Evolutionary conservation across 2,797 vertebrate species (phyloP).

Genomic region (Onychomys torridus): DNA sequence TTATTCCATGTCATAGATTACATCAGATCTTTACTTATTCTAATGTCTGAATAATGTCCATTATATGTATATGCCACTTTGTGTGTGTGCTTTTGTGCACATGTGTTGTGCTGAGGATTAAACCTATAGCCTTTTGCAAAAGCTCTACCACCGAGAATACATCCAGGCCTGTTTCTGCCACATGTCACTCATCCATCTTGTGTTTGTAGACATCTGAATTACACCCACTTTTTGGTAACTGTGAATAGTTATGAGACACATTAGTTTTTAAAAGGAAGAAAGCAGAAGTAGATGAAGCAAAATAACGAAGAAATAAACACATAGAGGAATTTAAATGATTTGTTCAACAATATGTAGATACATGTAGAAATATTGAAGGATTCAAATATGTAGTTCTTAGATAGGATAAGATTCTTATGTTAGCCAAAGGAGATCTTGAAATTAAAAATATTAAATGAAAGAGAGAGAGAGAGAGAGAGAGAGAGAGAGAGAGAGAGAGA

Average conservation of each 20-base stretch:
- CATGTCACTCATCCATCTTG: not conserved
- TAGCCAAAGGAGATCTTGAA: not conserved
- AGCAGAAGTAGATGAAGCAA: constrained; percentile 20
- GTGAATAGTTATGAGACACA: not conserved
- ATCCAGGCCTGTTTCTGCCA: not conserved
- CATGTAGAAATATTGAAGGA: not conserved
- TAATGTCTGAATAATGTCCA: not conserved
- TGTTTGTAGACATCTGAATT: not conserved
- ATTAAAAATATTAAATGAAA: constrained; percentile 15
- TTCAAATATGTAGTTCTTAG: not conserved
- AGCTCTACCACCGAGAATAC: not conserved
- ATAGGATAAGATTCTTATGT: not conserved
- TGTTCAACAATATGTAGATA: constrained; percentile 1
- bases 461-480: not conserved
- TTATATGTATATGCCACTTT: not conserved
- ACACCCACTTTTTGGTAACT: not conserved
- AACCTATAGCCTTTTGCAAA: not conserved
- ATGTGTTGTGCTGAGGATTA: not conserved
- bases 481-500: not conserved
- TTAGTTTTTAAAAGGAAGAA: constrained; percentile 36
- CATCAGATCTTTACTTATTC: constrained; percentile 9
- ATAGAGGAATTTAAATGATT: not conserved
- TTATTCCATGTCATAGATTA: not conserved
- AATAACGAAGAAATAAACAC: not conserved
- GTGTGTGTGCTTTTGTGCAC: no score